Base-by-base conservation (phyloP, 2,888 invertebrate genomes). In the Pinctada fucata region DNA sequence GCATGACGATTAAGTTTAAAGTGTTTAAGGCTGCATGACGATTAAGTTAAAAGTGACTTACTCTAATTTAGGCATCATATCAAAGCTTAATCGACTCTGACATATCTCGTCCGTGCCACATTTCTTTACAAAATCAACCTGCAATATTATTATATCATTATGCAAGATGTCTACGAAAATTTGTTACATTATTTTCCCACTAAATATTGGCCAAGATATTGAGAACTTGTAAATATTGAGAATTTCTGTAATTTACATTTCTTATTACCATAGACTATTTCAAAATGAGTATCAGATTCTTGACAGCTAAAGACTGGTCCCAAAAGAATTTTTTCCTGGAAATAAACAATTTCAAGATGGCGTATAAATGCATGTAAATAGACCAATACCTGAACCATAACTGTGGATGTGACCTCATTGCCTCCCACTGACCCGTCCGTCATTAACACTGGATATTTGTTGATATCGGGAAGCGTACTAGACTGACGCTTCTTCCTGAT, bases 21-120 rank as follows among this genome's bases (percentile, higher is more conserved):
- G 31, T 31, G 31, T 31, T 31, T 31, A 31, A 31, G 31, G 31
- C 31, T 31, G 31, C 31, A 31, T 31, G 31, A 31, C 31, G 31
- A 31, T 31, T 31, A 31, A 31, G 31, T 31, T 31, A 31, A 31
- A 31, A 31, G 31, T 31, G 31, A 58, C 58, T 58, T 58, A 58
- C 66, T 31, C 66, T 51, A 71, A 52, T 51, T 71, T 52, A 5
- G 52, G 16, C 4, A n/a, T 48, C 31, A 52, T n/a, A 16, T 71
- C 71, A 31, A 71, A 45, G n/a, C 16, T 93, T 70, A 98, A 93
- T 88, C 97, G 95, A 88, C 97, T 97, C 90, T 96, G 95, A 91
- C 98, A 99, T 45, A 96, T 94, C 86, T 97, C 97, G 90, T 98
- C 97, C 0, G 94, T 93, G 0, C 97, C 98, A 89, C 98, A 98